These are phyloP conservation scores for Bothrops alternatus DNA, from an alignment of 2,797 vertebrate genomes.

Conservation along the genomic window DNA sequence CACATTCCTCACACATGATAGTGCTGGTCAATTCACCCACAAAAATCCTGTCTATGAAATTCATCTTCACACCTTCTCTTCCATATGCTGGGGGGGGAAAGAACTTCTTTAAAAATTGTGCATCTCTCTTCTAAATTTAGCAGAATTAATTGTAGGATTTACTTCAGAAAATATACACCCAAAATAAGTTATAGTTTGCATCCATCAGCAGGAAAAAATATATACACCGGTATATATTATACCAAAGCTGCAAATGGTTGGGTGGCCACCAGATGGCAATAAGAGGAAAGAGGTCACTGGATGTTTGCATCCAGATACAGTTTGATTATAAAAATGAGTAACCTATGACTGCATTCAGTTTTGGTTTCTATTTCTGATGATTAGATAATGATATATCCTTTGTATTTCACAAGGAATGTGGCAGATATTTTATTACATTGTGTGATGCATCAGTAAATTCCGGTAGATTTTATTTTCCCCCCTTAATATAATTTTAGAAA, in stretches of 20 bases:
- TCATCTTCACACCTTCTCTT: slow-evolving; percentile 97
- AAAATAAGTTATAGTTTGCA: slow-evolving; percentile 18
- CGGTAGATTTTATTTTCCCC: background rate
- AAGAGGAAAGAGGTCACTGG: background rate
- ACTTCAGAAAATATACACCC: slow-evolving; percentile 24
- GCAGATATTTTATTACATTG: background rate
- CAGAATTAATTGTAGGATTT: slow-evolving; percentile 50
- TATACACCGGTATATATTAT: background rate
- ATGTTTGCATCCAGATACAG: background rate
- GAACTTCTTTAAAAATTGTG: slow-evolving; percentile 67
- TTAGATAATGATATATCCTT: slow-evolving; percentile 9
- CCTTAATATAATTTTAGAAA: background rate
- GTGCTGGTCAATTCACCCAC: slow-evolving; percentile 98
- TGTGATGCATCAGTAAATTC: background rate
- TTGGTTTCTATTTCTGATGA: slow-evolving; percentile 36
- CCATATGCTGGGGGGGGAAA: slow-evolving; percentile 84
- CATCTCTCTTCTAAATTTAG: slow-evolving; percentile 58
- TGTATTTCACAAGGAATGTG: slow-evolving; percentile 1
- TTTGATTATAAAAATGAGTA: background rate
- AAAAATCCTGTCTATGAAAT: slow-evolving; percentile 97
- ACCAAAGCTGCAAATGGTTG: background rate
- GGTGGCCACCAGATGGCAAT: background rate
- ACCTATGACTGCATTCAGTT: slow-evolving; percentile 23
- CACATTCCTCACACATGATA: slow-evolving; percentile 98
- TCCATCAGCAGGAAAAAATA: background rate